Evolutionary conservation across 2,113 vertebrate species (phyloP).

Genomic region (Bos javanicus): DNA sequence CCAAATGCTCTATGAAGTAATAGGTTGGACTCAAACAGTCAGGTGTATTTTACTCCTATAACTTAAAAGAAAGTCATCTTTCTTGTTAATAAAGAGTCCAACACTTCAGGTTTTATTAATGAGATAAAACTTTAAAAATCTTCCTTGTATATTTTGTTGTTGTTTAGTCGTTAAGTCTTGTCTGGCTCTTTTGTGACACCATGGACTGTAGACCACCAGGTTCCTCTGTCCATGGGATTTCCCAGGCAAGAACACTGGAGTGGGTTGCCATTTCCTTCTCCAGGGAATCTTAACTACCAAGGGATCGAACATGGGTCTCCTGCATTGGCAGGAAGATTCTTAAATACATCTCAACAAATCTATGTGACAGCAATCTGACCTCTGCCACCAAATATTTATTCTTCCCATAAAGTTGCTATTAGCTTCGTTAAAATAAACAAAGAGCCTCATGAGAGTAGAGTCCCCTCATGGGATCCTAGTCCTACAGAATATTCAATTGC

Average conservation of each 20-base stretch:
- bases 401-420: background rate
- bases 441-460: background rate
- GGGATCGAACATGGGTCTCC: background rate
- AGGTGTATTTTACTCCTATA: background rate
- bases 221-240: background rate
- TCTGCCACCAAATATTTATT: background rate
- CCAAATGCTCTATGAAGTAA: background rate
- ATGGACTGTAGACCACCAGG: background rate
- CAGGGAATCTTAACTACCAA: background rate
- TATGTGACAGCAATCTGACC: background rate
- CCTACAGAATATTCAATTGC: background rate
- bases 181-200: background rate
- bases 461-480: background rate
- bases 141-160: background rate
- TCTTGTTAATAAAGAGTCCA: background rate
- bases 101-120: background rate
- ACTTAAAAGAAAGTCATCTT: background rate
- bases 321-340: background rate
- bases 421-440: background rate
- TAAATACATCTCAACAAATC: background rate
- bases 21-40: background rate
- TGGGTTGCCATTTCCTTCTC: background rate
- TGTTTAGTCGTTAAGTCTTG: background rate
- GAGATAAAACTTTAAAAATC: background rate
- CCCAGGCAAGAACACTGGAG: background rate